A percentile compares a stretch with the other conserved stretches of the same genome.
Evolutionary conservation across 2,113 vertebrate genomes (phyloP).

Genomic region (Odocoileus virginianus): DNA sequence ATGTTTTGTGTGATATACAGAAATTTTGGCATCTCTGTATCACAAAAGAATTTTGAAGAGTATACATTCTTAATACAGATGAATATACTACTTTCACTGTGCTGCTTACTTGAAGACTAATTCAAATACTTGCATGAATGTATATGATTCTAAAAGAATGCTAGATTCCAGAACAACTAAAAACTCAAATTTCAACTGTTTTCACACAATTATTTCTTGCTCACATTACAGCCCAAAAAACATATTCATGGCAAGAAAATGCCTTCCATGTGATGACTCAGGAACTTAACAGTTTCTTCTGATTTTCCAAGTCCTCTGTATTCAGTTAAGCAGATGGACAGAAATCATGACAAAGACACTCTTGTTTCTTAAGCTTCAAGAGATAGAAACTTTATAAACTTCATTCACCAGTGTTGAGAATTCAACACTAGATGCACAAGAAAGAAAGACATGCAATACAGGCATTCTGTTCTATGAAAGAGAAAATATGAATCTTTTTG

Average conservation of each 20-base stretch:
- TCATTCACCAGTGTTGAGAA: background rate
- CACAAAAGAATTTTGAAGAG: background rate
- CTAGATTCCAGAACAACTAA: background rate
- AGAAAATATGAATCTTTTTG: background rate
- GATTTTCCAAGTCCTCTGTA: background rate
- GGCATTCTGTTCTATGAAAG: background rate
- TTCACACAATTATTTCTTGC: background rate
- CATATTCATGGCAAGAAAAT: background rate
- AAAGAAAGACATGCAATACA: background rate
- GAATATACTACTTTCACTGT: background rate
- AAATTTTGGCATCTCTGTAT: background rate
- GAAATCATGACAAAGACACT: background rate
- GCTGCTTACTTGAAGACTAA: background rate
- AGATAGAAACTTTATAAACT: background rate
- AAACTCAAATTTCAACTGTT: background rate
- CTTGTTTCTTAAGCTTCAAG: background rate
- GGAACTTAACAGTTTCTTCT: background rate
- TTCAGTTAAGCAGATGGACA: background rate
- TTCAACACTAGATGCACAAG: rapidly evolving
- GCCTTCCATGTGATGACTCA: background rate
- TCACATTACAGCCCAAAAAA: background rate
- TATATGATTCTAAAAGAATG: background rate
- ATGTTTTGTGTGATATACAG: background rate
- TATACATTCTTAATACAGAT: background rate
- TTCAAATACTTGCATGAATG: background rate